Evolutionary conservation across 2,888 invertebrate genomes (phyloP), one percentile per base, ranked within the genome.

Genomic region (Pinctada fucata): DNA sequence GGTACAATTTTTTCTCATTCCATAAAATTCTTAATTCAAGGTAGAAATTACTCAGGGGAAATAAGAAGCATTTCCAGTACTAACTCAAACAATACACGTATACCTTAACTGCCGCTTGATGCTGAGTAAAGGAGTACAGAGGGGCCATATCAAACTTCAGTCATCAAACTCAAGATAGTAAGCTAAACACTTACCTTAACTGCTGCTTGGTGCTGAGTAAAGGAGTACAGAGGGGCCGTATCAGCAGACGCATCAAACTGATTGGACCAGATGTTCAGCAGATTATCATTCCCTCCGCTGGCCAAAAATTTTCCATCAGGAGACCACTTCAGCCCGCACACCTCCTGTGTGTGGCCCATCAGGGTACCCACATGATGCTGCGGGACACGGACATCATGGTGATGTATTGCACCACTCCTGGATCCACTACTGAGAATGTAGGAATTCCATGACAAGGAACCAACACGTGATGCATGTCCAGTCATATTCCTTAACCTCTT

Each of bases 301-400:
- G 99, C 99, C 81, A 99, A 94, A 92, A 97, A 96, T 87, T 96
- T 95, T 72, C 97, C 97, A 92, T 98, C 98, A 0, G 96, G 96
- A 0, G 98, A 98, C 99, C 99, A 99, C 92, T 97, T 96, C 51
- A 99, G 93, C 0, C 99, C 98, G 91, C 99, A 99, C 31, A 97
- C 96, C 93, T 95, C 94, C 88, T 92, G 91, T 3, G 89, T 86
- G 90, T 97, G 97, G 5, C 95, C 96, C 8, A 93, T 93, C 70
- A 97, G 92, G 1, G 95, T 95, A 13, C 95, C 94, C 2, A 97
- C 94, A 73, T 95, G 94, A 91, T 98, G 98, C 47, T 97, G 95
- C 0, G 97, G 94, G 88, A 96, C 95, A 13, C 99, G 94, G 3
- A 99, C 99, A 93, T 99, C 99, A 91, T 99, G 98, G 91, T 99